Base-by-base conservation (phyloP, 2,888 invertebrate genomes). In the Parthenolecanium corni region DNA sequence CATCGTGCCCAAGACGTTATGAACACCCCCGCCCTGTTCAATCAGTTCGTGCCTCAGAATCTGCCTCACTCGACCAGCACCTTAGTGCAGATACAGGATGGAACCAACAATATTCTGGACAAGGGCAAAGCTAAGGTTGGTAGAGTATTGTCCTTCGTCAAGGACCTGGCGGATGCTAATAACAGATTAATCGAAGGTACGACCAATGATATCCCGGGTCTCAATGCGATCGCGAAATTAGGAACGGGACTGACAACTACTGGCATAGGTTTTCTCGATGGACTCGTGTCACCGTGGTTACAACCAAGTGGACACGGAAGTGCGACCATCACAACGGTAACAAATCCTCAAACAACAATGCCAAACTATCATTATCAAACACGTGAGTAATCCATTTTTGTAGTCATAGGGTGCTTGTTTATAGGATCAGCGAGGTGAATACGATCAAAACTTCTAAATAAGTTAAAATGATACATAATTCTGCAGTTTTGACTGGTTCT, bases 141-240 rank as follows among this genome's bases (percentile, higher is more conserved):
- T 4, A 42, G 11, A n/a, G 6, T 42, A 11, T 16, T 54, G 38
- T 23, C 38, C 23, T 54, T 54, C 3, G 42, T 38, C 23, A 54
- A 54, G 38, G 54, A 54, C 16, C 40, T 54, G 5, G 38, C 54
- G 2, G 21, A 38, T 11, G 54, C 54, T 40, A 54, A 54, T 16
- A 20, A 23, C 5, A 38, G 42, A 24, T 38, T 42, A 1, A 12
- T 54, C 3, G 42, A 42, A 9, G 31, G 31, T 54, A 36, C 54
- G 6, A 18, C 42, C 24, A 40, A 24, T 23, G 54, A 54, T 16
- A 24, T 16, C 14, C 24, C 54, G 2, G 16, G 20, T 2, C 24
- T 54, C 9, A 20, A 21, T 4, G 12, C 54, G 20, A 14, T 20
- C 4, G 42, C 14, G n/a, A 31, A 23, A 6, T 2, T 40, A 3